Base-by-base conservation (phyloP, 2,113 vertebrate species). In the Todiramphus saurophagus region DNA sequence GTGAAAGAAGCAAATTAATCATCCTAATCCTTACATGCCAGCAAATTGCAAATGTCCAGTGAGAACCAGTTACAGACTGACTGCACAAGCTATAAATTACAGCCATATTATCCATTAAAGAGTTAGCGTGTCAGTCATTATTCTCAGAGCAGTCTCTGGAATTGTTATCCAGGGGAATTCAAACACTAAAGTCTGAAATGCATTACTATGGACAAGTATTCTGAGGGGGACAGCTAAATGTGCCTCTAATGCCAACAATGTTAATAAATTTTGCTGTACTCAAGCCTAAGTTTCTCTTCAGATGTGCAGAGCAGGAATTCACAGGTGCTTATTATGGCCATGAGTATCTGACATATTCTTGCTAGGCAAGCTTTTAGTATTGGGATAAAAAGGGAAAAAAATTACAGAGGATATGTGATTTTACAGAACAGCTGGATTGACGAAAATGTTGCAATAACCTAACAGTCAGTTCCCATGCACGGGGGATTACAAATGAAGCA, bases 91-190 rank as follows among this genome's bases (percentile, higher is more conserved):
- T 64, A 2, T 27, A 1, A 39, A 13, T 50, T 68, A 25, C 0
- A 73, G 24, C 31, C 28, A 9, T 83, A 24, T 81, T 51, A 28
- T 39, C 12, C 41, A n/a, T 66, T 58, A 15, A 25, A 93, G 35
- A 69, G 24, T 12, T 64, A 68, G 16, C 2, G 0, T 39, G 28
- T 67, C 24, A 48, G 30, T 72, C 0, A 0, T 39, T 5, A 0
- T 41, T 86, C 11, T 44, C 39, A 35, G 25, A 62, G 51, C 19
- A 48, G 12, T 35, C 35, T 87, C 46, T 63, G 68, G n/a, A 75
- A 69, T 74, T 94, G 19, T 90, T 92, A 46, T 64, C 20, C 11
- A 55, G 35, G 35, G 14, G 13, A 83, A 51, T 91, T 86, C 39
- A 69, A 72, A 56, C 30, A 30, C 58, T 50, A 1, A 77, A 56